Conservation (phyloP, 2,888 invertebrate genomes). For the Tetanocera ferruginea region DNA sequence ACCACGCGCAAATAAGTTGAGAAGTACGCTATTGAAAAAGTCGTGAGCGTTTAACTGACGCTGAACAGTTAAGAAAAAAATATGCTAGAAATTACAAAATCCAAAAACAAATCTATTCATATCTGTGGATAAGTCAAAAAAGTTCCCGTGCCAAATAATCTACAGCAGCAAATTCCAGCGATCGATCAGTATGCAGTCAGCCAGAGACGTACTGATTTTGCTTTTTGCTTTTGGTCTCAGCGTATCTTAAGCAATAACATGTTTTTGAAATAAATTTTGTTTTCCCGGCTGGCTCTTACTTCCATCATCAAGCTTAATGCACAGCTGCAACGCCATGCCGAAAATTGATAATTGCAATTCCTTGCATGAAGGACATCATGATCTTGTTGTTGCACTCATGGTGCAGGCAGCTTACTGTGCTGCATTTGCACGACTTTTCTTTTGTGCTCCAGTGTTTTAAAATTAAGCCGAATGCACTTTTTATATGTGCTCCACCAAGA, state of each 20-base stretch:
- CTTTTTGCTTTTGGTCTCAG: background rate
- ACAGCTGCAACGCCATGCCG: slow-evolving; percentile 26
- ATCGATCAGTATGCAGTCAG: background rate
- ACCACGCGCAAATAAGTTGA: background rate
- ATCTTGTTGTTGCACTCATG: slow-evolving; percentile 39
- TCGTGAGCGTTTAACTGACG: slow-evolving; percentile 46
- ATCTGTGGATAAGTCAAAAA: background rate
- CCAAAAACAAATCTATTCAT: background rate
- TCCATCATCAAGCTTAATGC: slow-evolving; percentile 14
- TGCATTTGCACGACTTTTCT: slow-evolving; percentile 26
- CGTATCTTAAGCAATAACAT: background rate
- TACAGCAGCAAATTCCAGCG: background rate
- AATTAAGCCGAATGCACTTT: slow-evolving; percentile 7
- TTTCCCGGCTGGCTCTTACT: background rate
- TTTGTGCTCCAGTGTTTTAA: slow-evolving; percentile 3
- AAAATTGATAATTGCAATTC: slow-evolving; percentile 40
- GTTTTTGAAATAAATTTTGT: background rate
- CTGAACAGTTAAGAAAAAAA: background rate
- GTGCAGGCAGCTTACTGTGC: background rate
- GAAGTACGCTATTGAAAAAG: slow-evolving; percentile 46
- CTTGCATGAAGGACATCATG: slow-evolving; percentile 55
- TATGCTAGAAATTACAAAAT: background rate
- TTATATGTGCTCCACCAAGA: background rate
- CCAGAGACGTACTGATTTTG: background rate
- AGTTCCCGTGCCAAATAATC: background rate